Evolutionary conservation across 1,140 invertebrate genomes (phyloP).

Genomic region (Spodoptera frugiperda): DNA sequence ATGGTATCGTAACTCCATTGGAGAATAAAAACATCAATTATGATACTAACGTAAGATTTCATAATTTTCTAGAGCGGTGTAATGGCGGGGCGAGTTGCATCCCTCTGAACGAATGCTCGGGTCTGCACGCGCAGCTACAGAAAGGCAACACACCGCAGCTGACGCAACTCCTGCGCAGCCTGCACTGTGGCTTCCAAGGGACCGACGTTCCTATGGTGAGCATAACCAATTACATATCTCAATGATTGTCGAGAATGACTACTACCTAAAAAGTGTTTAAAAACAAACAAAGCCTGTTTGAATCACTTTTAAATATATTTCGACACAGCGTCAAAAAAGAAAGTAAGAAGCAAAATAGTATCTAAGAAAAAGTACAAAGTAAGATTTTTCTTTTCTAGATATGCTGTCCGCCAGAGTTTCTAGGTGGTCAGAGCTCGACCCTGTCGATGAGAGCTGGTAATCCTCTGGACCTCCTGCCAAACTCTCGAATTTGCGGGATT

Average conservation of each 20-base stretch:
- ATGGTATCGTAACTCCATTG: no score
- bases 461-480: slow-evolving; percentile 54
- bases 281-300: no score
- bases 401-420: slow-evolving; percentile 68
- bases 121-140: slow-evolving; percentile 53
- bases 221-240: no score
- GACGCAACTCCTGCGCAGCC: slow-evolving; percentile 51
- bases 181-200: slow-evolving; percentile 69
- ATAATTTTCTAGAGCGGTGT: slow-evolving; percentile 56
- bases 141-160: slow-evolving; percentile 49
- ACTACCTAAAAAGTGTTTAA: no score
- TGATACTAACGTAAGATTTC: background rate
- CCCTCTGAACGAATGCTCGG: slow-evolving; percentile 48
- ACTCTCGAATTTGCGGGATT: slow-evolving; percentile 65
- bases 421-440: background rate
- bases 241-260: background rate
- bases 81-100: slow-evolving; percentile 59
- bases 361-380: no score
- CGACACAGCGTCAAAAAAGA: no score
- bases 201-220: slow-evolving; percentile 55
- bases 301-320: no score
- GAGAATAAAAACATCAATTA: no score
- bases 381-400: slow-evolving; percentile 60
- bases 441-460: slow-evolving; percentile 20
- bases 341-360: no score